These are phyloP conservation scores for Chamaetylas fuelleborni DNA, from an alignment of 2,113 vertebrate genomes.

Conservation along the genomic window DNA sequence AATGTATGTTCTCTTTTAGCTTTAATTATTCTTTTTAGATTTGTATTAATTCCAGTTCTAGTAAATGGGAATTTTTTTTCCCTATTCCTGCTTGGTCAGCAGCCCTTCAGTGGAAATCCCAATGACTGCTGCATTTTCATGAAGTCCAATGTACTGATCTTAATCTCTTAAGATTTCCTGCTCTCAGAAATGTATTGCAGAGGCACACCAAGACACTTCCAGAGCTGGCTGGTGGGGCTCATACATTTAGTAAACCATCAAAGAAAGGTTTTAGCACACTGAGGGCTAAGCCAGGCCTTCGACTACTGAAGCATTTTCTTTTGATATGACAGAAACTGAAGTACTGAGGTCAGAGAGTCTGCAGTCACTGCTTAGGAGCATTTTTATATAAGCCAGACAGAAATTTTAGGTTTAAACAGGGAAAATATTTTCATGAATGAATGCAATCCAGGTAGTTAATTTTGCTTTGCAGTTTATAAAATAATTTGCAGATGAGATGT, in stretches of 20 bases:
- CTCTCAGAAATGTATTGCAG: not conserved
- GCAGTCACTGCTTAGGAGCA: not conserved
- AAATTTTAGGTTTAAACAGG: not conserved
- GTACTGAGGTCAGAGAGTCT: not conserved
- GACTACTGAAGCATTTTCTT: not conserved
- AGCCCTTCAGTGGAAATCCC: not conserved
- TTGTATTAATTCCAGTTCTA: not conserved
- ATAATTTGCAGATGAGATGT: not conserved
- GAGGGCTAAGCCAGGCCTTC: not conserved
- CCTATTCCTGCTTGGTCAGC: not conserved
- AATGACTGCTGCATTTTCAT: not conserved
- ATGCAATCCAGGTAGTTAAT: not conserved
- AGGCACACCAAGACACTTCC: not conserved
- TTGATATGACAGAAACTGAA: not conserved
- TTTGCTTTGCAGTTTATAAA: not conserved
- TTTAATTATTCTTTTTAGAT: not conserved
- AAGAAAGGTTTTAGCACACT: not conserved
- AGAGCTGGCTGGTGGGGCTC: not conserved
- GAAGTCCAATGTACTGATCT: not conserved
- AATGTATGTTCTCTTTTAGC: not conserved
- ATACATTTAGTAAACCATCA: not conserved
- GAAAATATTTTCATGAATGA: not conserved
- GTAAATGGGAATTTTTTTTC: not conserved
- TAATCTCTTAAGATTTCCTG: not conserved
- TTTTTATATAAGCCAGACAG: not conserved